Base-by-base conservation (phyloP, 2,797 vertebrate species). In the Diceros bicornis region DNA sequence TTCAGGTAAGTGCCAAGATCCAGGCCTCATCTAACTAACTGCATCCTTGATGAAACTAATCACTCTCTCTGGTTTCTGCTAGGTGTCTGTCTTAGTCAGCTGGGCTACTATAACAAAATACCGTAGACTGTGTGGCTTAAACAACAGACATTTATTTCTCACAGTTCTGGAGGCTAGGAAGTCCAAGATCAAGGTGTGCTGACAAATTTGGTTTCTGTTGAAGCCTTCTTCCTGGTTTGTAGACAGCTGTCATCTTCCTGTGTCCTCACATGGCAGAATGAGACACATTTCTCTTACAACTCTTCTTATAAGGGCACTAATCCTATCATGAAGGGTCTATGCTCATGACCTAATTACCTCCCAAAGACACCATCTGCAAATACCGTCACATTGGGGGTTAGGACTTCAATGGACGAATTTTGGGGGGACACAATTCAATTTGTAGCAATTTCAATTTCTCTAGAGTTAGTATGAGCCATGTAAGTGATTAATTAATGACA, bases 401-500 rank as follows among this genome's bases (percentile, higher is more conserved):
- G 29, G 32, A 29, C 16, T 72, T 86, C 44, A 62, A 4, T 1
- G 20, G 29, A 64, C 13, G 57, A 8, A 82, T 29, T 91, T 71
- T 12, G 10, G 12, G 25, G 41, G 25, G 23, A 2, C 16, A 23
- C 11, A 75, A 23, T 74, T 62, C 16, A 74, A 32, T 32, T 27
- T 18, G 62, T 7, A 75, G 57, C 17, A 59, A 47, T 32, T 37
- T 52, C 29, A 61, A 2, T 77, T 88, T 92, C 17, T 84, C 81
- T 62, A 74, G 47, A 89, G 92, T 91, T 71, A 66, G 32, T 47
- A 32, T 27, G 77, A 72, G 57, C 17, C 50, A 18, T 23, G 2
- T 55, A 59, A 59, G 50, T 72, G 90, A 93, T 90, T 93, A 81
- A 61, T 87, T 79, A 96, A 92, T 91, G 95, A 64, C 61, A 27